Conservation (phyloP, 2,797 vertebrate genomes). For the Syngnathus acus region DNA sequence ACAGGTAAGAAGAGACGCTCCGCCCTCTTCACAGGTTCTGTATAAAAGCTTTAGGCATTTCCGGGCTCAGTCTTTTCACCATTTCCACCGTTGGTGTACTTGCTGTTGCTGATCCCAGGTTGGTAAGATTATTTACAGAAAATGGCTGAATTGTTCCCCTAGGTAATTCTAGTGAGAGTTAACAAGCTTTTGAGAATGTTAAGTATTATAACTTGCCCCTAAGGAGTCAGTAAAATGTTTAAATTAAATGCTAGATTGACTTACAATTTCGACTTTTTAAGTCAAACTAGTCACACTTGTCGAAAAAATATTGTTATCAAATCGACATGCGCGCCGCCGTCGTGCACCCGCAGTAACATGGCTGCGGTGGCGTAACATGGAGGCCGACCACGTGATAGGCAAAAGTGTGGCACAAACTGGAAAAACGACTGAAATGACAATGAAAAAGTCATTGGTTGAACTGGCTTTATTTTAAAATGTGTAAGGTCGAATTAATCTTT, state of each 20-base stretch:
- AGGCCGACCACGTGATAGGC: conserved; percentile 47
- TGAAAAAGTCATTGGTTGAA: too few species aligned
- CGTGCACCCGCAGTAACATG: conserved; percentile 50
- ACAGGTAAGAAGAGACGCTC: conserved; percentile 5
- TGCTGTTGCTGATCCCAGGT: not conserved
- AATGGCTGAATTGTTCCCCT: too few species aligned
- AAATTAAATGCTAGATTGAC: too few species aligned
- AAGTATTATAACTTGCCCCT: too few species aligned
- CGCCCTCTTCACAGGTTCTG: conserved; percentile 36
- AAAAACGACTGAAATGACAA: not conserved
- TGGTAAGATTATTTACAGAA: not conserved
- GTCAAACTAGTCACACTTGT: too few species aligned
- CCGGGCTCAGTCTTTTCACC: not conserved
- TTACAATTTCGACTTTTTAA: too few species aligned
- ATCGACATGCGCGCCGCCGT: not conserved
- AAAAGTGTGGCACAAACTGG: conserved; percentile 18
- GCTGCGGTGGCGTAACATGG: conserved; percentile 68
- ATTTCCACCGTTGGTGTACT: not conserved
- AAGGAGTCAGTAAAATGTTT: too few species aligned
- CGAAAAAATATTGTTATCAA: not conserved
- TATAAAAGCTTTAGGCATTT: conserved; percentile 57
- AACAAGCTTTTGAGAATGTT: too few species aligned
- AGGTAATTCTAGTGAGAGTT: too few species aligned
- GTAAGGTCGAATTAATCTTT: not conserved
- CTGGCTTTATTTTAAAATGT: too few species aligned